Conservation (phyloP, 35 echinoderm and acorn worm species). For the Heliocidaris erythrogramma region DNA sequence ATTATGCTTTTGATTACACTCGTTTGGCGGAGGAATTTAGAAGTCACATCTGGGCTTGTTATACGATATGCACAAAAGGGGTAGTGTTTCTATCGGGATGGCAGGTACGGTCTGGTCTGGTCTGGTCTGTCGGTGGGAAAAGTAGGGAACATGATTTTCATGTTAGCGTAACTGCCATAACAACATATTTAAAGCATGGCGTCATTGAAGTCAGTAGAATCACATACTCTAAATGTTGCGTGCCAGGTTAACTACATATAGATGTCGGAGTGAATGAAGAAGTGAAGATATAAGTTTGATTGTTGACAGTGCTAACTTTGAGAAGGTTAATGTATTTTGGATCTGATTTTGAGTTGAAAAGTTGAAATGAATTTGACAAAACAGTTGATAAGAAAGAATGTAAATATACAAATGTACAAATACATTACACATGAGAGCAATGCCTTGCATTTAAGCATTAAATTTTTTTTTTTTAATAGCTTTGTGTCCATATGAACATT, state of each 20-base stretch:
- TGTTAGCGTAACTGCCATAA: background rate
- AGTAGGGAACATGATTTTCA: background rate
- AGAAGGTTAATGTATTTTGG: too few species aligned
- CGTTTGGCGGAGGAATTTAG: background rate
- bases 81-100: background rate
- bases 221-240: background rate
- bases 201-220: background rate
- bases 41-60: constrained; percentile 16
- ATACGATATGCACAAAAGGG: background rate
- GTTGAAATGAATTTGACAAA: too few species aligned
- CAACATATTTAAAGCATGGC: background rate
- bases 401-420: too few species aligned
- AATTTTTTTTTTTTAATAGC: too few species aligned
- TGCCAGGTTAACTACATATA: background rate
- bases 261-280: background rate
- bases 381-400: too few species aligned
- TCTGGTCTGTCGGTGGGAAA: background rate
- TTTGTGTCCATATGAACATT: too few species aligned
- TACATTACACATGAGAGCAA: too few species aligned
- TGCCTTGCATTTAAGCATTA: too few species aligned
- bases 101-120: background rate
- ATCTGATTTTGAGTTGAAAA: too few species aligned
- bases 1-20: background rate
- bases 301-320: background rate
- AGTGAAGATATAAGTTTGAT: background rate